phyloP scores from a whole-genome alignment of 2,113 vertebrate species.

The Hydrochoerus hydrochaeris region DNA sequence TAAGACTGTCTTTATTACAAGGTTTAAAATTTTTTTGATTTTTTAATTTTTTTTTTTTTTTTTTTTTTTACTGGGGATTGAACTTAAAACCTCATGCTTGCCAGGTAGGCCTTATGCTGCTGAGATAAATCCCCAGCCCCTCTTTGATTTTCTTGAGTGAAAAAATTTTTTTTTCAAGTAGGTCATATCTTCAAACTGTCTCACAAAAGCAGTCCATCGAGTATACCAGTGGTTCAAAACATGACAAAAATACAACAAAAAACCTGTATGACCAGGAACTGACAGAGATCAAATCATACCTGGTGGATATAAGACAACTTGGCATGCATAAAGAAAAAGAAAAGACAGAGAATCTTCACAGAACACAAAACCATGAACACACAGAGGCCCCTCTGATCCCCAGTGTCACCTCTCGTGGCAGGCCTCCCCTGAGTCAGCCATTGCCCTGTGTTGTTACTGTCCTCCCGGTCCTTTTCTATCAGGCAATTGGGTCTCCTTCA shows the following conservation, averaged over 20 bases:
- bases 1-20: not conserved
- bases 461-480: not conserved
- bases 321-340: not conserved
- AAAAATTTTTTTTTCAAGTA: not conserved
- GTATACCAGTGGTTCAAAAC: not conserved
- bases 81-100: too few relatives aligned
- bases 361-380: not conserved
- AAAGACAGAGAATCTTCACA: slow-evolving; percentile 21
- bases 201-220: not conserved
- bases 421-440: not conserved
- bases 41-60: too few relatives aligned
- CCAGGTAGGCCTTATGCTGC: too few relatives aligned
- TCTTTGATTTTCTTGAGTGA: not conserved
- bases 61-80: too few relatives aligned
- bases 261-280: not conserved
- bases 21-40: not conserved
- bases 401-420: not conserved
- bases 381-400: not conserved
- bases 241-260: not conserved
- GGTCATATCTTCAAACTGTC: not conserved
- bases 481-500: not conserved
- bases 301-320: not conserved
- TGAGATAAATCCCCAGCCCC: too few relatives aligned
- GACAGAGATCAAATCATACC: not conserved
- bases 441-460: not conserved